phyloP scores from a whole-genome alignment of 2,797 vertebrate species.

The Danionella dracula region DNA sequence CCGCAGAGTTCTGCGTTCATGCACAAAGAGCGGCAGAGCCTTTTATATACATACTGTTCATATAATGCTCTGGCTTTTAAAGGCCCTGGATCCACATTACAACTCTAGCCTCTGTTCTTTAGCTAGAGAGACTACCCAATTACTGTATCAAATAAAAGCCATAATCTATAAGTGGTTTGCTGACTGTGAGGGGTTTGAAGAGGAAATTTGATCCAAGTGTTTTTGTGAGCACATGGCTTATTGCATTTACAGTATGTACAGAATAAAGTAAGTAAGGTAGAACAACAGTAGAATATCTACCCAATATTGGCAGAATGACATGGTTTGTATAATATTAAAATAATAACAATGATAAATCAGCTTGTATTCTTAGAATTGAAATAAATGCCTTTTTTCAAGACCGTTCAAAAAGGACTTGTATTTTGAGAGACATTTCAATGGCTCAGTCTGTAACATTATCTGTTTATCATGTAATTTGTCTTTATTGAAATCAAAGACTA shows the following conservation, averaged over 20 bases:
- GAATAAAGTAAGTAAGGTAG: neutral
- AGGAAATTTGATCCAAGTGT: neutral
- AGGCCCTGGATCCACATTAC: conserved; percentile 23
- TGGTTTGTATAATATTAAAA: too few species aligned
- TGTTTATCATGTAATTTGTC: too few species aligned
- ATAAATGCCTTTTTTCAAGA: too few species aligned
- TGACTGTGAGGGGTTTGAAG: conserved; percentile 22
- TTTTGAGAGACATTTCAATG: too few species aligned
- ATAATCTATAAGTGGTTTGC: conserved; percentile 26
- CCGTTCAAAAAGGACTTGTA: too few species aligned
- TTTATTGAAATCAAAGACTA: too few species aligned
- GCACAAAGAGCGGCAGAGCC: conserved; percentile 5
- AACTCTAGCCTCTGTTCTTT: conserved; percentile 9
- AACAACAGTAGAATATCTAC: too few species aligned
- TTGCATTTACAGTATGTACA: conserved; percentile 1
- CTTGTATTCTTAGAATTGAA: too few species aligned
- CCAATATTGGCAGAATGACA: too few species aligned
- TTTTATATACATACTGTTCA: conserved; percentile 29
- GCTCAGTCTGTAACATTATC: too few species aligned
- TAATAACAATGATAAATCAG: too few species aligned
- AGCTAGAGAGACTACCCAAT: neutral
- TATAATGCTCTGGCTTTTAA: conserved; percentile 30
- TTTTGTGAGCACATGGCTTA: conserved; percentile 4
- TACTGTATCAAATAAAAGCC: conserved; percentile 33
- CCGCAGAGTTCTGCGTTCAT: conserved; percentile 11